Conservation (phyloP, 1,140 invertebrate genomes). For the Pseudachorutes palmiensis region DNA sequence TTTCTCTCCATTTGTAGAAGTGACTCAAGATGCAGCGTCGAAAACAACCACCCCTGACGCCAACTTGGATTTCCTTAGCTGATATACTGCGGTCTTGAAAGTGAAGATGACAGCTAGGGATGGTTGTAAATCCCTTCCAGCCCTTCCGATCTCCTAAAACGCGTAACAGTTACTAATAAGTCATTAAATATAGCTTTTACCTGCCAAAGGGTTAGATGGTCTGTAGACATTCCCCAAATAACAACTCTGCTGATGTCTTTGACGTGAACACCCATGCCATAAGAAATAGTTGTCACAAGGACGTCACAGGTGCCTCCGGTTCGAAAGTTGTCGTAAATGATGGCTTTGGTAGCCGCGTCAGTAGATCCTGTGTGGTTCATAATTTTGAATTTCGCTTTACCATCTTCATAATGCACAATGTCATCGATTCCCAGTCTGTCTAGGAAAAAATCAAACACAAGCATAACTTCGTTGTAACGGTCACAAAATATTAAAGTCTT, state of each 20-base stretch:
- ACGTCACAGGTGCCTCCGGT: neutral
- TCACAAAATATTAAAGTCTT: conserved; percentile 1
- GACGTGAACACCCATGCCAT: neutral
- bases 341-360: neutral
- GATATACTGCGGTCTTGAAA: neutral
- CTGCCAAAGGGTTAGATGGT: neutral
- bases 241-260: neutral
- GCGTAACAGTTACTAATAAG: neutral
- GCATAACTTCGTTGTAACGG: neutral
- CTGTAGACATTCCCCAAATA: neutral
- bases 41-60: neutral
- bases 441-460: neutral
- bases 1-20: neutral
- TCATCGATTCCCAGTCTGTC: neutral
- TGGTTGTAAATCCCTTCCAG: neutral
- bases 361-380: neutral
- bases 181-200: no score
- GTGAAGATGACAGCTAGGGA: neutral
- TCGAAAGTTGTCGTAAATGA: neutral
- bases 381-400: neutral
- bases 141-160: neutral
- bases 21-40: neutral
- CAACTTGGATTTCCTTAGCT: neutral
- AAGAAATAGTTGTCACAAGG: neutral
- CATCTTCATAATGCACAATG: neutral